A percentile compares a stretch with the other conserved stretches of the same genome.
phyloP scores from a whole-genome alignment of 2,888 invertebrate species.

The Eilema depressum region DNA sequence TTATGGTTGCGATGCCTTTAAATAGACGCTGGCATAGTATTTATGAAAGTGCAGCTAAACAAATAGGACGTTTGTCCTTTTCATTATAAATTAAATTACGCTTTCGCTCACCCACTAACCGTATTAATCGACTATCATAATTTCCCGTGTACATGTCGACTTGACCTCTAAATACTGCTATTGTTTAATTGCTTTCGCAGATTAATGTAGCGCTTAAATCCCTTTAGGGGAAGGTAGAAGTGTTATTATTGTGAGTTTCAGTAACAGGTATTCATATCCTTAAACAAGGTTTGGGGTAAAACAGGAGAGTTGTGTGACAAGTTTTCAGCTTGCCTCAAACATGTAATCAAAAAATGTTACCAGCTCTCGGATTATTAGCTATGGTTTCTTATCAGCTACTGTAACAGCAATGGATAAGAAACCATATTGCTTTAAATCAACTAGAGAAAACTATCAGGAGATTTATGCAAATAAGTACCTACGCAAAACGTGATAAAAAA shows the following conservation, averaged over 20 bases:
- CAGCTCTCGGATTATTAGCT: too few species aligned
- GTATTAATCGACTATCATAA: conserved; percentile 58
- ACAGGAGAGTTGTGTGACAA: too few species aligned
- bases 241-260: background rate
- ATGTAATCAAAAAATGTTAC: too few species aligned
- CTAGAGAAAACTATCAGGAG: too few species aligned
- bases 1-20: conserved; percentile 32
- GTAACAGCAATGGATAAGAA: too few species aligned
- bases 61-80: conserved; percentile 64
- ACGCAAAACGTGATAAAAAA: too few species aligned
- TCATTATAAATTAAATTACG: conserved; percentile 59
- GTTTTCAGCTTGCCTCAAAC: too few species aligned
- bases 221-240: background rate
- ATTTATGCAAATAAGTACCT: too few species aligned
- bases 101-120: conserved; percentile 77
- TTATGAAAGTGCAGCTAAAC: conserved; percentile 59
- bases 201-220: background rate
- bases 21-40: conserved; percentile 53
- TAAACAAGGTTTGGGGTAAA: too few species aligned
- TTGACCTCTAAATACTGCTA: conserved; percentile 55
- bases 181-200: conserved; percentile 42
- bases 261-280: background rate
- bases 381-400: too few species aligned
- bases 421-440: too few species aligned
- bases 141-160: conserved; percentile 45